Conservation (phyloP, 2,888 invertebrate genomes). For the Oscheius myriophilus region DNA sequence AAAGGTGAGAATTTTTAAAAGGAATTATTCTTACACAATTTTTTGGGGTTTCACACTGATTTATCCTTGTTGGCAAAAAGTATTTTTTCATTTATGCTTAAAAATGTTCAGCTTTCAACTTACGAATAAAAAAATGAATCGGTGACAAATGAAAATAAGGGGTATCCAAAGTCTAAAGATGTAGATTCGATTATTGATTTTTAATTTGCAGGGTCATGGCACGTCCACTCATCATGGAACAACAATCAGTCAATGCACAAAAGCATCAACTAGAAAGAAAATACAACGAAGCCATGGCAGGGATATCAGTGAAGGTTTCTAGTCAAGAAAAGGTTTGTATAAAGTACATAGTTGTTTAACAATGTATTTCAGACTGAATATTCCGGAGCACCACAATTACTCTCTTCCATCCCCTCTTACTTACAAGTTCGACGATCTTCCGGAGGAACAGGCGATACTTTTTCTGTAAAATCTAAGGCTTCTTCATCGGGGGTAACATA, state of each 20-base stretch:
- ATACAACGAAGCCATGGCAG: slow-evolving; percentile 25
- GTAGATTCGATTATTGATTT: no score
- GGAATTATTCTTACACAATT: no score
- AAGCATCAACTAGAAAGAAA: slow-evolving; percentile 22
- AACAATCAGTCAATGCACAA: slow-evolving; percentile 21
- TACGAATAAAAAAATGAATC: no score
- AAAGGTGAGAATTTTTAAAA: background rate
- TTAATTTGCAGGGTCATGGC: slow-evolving; percentile 22
- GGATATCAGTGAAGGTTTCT: background rate
- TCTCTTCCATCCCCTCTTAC: no score
- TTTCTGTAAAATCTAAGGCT: slow-evolving; percentile 17
- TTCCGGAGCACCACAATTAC: no score
- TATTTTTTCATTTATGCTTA: background rate
- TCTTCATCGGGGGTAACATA: slow-evolving; percentile 14
- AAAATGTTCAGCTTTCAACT: background rate
- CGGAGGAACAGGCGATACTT: slow-evolving; percentile 13
- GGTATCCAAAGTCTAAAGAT: no score
- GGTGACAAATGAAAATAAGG: no score
- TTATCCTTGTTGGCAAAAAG: no score
- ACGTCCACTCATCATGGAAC: slow-evolving; percentile 30
- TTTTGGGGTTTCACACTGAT: no score
- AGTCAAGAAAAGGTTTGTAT: no score
- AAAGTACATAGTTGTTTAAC: no score
- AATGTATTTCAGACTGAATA: no score
- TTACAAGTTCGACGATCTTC: background rate